Evolutionary conservation across 2,888 invertebrate genomes (phyloP).

Genomic region (Apocheima hispidaria): DNA sequence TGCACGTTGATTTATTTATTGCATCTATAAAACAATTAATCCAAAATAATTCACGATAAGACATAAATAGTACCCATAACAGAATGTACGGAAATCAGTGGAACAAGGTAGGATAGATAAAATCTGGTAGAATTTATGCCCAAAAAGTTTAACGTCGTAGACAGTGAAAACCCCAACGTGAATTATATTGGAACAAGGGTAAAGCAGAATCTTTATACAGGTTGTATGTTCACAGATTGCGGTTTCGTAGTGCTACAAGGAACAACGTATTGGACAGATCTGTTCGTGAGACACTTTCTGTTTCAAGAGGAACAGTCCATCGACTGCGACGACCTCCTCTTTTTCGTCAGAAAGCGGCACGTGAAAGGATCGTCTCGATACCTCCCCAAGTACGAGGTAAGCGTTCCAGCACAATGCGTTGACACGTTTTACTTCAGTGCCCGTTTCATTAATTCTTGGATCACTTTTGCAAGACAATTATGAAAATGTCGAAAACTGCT

Average conservation of each 20-base stretch:
- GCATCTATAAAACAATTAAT: background rate
- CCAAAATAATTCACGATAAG: constrained; percentile 8
- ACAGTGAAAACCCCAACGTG: background rate
- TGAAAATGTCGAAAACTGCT: too few species aligned
- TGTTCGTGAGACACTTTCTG: constrained; percentile 97
- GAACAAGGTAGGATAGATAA: too few species aligned
- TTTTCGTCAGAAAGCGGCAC: constrained; percentile 97
- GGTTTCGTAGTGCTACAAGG: constrained; percentile 97
- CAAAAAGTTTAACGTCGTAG: too few species aligned
- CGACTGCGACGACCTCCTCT: constrained; percentile 97
- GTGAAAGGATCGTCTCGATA: constrained; percentile 94
- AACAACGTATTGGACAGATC: constrained; percentile 97
- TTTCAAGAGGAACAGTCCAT: constrained; percentile 95
- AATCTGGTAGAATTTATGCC: too few species aligned
- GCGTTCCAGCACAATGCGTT: constrained; percentile 21
- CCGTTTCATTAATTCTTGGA: constrained; percentile 13
- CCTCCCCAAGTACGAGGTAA: constrained; percentile 95
- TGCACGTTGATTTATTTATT: background rate
- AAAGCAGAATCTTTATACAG: constrained; percentile 2
- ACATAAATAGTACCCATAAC: too few species aligned
- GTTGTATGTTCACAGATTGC: constrained; percentile 87
- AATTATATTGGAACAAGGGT: background rate
- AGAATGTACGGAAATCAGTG: too few species aligned
- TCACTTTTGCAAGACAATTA: too few species aligned
- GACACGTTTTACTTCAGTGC: constrained; percentile 8